phyloP scores from a whole-genome alignment of 2,888 invertebrate species.

The Sphaeridia pumilis region DNA sequence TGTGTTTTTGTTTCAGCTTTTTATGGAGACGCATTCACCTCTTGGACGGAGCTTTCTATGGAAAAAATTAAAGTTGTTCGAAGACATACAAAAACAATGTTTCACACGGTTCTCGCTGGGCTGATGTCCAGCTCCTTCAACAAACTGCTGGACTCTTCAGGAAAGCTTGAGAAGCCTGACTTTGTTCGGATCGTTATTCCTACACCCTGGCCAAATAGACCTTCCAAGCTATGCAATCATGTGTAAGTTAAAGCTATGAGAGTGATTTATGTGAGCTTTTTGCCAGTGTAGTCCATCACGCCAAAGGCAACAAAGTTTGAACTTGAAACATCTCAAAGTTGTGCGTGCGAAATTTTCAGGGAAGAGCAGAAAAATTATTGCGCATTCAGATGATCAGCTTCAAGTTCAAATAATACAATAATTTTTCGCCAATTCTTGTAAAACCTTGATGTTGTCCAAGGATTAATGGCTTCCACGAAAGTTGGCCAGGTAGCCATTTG shows the following conservation, averaged over 20 bases:
- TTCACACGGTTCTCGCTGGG: constrained; percentile 30
- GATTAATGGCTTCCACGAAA: no score
- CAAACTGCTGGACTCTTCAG: constrained; percentile 21
- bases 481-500: background rate
- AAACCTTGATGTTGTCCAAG: no score
- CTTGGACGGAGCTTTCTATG: constrained; percentile 26
- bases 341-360: background rate
- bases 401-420: no score
- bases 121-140: constrained; percentile 27
- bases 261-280: background rate
- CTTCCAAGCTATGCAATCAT: constrained; percentile 27
- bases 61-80: constrained; percentile 31
- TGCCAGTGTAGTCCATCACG: background rate
- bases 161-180: constrained; percentile 27
- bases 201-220: constrained; percentile 31
- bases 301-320: background rate
- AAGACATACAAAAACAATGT: constrained; percentile 26
- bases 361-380: background rate
- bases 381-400: background rate
- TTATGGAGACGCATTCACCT: constrained; percentile 27
- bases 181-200: constrained; percentile 30
- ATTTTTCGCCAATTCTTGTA: background rate
- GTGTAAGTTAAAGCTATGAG: constrained; percentile 22
- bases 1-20: constrained; percentile 14
- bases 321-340: background rate